Percentiles rank a stretch among this genome's conserved stretches.
Evolutionary conservation across 2,888 invertebrate genomes (phyloP).

Genomic region (Ochropleura plecta): DNA sequence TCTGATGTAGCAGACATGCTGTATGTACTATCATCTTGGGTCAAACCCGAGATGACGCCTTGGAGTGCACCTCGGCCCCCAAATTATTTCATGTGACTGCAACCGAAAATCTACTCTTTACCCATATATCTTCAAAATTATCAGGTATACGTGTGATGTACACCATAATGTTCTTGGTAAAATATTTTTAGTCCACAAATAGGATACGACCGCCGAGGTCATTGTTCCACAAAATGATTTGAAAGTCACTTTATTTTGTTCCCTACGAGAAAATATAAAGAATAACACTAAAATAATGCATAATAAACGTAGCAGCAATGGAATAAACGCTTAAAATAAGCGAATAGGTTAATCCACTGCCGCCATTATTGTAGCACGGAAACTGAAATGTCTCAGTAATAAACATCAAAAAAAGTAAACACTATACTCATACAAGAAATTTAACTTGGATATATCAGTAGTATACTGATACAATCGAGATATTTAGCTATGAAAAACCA

Average conservation of each 20-base stretch:
- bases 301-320: conserved; percentile 66
- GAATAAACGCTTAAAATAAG: conserved; percentile 79
- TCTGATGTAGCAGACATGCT: conserved; percentile 90
- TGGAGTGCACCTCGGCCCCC: conserved; percentile 88
- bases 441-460: conserved; percentile 59
- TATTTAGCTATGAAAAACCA: conserved; percentile 60
- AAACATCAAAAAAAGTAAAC: conserved; percentile 90
- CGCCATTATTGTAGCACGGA: conserved; percentile 90
- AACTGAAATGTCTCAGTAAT: conserved; percentile 87
- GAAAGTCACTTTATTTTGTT: conserved; percentile 81
- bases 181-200: conserved; percentile 88
- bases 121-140: conserved; percentile 81
- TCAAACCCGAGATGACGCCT: conserved; percentile 88
- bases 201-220: conserved; percentile 88
- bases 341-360: conserved; percentile 90
- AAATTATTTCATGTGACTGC: conserved; percentile 88
- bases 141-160: conserved; percentile 76
- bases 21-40: conserved; percentile 90
- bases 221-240: conserved; percentile 85
- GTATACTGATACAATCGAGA: conserved; percentile 56
- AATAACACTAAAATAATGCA: conserved; percentile 77
- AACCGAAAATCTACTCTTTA: conserved; percentile 88
- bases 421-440: conserved; percentile 78
- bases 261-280: conserved; percentile 83
- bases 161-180: conserved; percentile 84